These are phyloP conservation scores for Crotalus helleri DNA, from an alignment of 2,113 vertebrate genomes.

Conservation along the genomic window DNA sequence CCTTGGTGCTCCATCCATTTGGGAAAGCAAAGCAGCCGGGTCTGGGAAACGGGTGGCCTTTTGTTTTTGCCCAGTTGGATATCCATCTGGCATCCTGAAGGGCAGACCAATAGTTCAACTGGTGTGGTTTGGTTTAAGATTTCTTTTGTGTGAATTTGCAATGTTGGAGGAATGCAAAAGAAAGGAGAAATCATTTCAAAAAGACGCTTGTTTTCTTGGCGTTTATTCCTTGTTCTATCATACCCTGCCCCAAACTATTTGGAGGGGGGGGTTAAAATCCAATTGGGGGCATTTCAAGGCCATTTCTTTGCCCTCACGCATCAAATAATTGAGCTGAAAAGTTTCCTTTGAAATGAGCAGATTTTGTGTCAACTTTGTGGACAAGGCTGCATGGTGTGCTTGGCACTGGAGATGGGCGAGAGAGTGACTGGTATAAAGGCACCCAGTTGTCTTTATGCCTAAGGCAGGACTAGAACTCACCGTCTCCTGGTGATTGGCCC, in stretches of 20 bases:
- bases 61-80: too few relatives aligned
- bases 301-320: not conserved
- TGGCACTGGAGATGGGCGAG: not conserved
- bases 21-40: too few relatives aligned
- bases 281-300: not conserved
- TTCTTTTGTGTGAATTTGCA: not conserved
- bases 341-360: not conserved
- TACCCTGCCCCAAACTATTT: not conserved
- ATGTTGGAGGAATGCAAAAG: too few relatives aligned
- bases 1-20: too few relatives aligned
- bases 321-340: not conserved
- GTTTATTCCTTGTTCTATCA: not conserved
- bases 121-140: too few relatives aligned
- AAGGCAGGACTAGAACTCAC: too few relatives aligned
- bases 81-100: too few relatives aligned
- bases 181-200: not conserved
- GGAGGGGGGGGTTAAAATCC: not conserved
- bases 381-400: not conserved
- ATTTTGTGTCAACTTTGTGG: not conserved
- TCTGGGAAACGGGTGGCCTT: too few relatives aligned
- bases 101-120: too few relatives aligned
- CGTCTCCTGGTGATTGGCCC: too few relatives aligned
- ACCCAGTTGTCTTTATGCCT: too few relatives aligned
- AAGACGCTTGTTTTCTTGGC: not conserved
- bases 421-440: not conserved